Base-by-base conservation (phyloP, 2,113 vertebrate genomes). In the Phalacrocorax pelagicus region DNA sequence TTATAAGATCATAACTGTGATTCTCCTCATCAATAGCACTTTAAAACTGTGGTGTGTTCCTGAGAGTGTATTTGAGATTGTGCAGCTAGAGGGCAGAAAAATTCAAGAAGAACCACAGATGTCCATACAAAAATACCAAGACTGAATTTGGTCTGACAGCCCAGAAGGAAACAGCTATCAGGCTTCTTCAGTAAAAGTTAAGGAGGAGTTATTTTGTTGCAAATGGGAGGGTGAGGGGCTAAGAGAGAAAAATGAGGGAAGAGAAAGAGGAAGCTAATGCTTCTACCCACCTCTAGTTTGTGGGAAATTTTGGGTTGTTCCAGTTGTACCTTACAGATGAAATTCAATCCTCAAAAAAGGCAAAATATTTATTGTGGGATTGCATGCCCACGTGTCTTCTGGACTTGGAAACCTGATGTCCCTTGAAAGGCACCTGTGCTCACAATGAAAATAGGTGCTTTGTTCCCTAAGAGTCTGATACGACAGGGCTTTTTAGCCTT, bases 31-130 rank as follows among this genome's bases (percentile, higher is more conserved):
- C 57, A 62, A 5, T 36, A 87, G 58, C 38, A 52, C 34, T 5
- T 81, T 49, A 34, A 74, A 77, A 80, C 4, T 58, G 81, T 85
- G 34, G 4, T 54, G 1, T 38, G 30, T 47, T 88, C n/a, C 77
- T 67, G 34, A 59, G 59, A 38, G n/a, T 62, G 13, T 74, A 17
- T 91, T 59, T 94, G 78, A 92, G 54, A 47, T 82, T 94, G 46
- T 59, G 66, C 94, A 95, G 94, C 95, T 94, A 95, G 91, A 95
- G 96, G 94, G 95, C 96, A 95, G 91, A 91, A 96, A 94, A 80
- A 91, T 38, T 96, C 92, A 95, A 97, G 88, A 88, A 93, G 75
- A 94, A 32, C 49, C 18, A 20, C 40, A 54, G 58, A 36, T 69
- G 66, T 82, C 74, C 32, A 34, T 59, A 36, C 4, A 10, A 58